Evolutionary conservation across 2,888 invertebrate genomes (phyloP), one percentile per base, ranked within the genome.

Genomic region (Eulithis prunata): DNA sequence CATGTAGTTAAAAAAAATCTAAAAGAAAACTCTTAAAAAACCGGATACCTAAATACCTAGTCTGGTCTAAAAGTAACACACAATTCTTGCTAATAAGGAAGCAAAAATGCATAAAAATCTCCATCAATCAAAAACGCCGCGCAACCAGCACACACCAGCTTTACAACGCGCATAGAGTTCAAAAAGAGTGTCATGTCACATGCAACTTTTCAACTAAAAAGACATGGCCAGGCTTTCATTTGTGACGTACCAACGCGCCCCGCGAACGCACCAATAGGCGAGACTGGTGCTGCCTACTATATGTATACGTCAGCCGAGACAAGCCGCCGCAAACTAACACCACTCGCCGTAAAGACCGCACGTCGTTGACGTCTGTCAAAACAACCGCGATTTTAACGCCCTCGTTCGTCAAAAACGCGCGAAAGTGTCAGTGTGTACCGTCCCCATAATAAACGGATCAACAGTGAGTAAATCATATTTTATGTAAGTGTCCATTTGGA

Each of bases 241-340:
- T 75, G 61, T 89, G 88, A 87, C 88, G 88, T 89, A 83, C 78
- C 77, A 77, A 84, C 87, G 89, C 88, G 86, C 88, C 88, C 78
- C 86, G 81, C 68, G 63, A 64, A 54, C 68, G 75, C 65, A 65
- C 89, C 91, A 90, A 91, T 90, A 73, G 59, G 74, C 76, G 41
- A 28, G 71, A 69, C 75, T 73, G 68, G 75, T 77, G 77, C 75
- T 79, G 82, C 72, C 53, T 8, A 57, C 68, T 68, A 68, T 64
- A 64, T 91, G 89, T 88, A 91, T 87, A 88, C 89, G 81, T 83
- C 83, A 81, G 77, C 74, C 75, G 73, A 57, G 72, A 69, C 76
- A 76, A 78, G 72, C 77, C 76, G 77, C 79, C 80, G 80, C 90
- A 91, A 89, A 88, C 84, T 82, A 81, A 77, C 74, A 77, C 78